Evolutionary conservation across 2,113 vertebrate genomes (phyloP).

Genomic region (Silurus glanis): DNA sequence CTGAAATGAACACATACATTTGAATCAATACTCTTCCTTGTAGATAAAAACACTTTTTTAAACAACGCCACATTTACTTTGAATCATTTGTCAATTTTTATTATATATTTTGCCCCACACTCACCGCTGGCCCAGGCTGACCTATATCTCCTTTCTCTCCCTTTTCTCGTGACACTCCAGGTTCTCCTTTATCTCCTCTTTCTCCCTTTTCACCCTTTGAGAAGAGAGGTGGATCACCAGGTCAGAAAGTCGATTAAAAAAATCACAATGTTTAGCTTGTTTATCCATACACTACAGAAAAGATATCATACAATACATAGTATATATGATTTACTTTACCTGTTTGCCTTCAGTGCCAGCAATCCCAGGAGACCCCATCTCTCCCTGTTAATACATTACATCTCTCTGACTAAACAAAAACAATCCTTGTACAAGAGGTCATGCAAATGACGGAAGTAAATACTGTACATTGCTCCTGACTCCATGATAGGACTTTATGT

Average conservation of each 20-base stretch:
- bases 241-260: neutral
- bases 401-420: neutral
- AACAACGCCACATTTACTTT: neutral
- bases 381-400: slow-evolving; percentile 73
- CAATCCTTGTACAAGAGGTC: neutral
- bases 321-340: slow-evolving; percentile 65
- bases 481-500: neutral
- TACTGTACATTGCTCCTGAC: neutral
- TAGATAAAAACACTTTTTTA: neutral
- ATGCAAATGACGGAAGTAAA: neutral
- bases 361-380: slow-evolving; percentile 84
- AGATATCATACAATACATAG: neutral
- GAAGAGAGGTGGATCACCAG: slow-evolving; percentile 31
- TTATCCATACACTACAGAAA: neutral
- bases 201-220: slow-evolving; percentile 82
- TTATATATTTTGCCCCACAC: slow-evolving; percentile 48
- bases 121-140: slow-evolving; percentile 80
- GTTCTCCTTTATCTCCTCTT: slow-evolving; percentile 78
- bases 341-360: slow-evolving; percentile 85
- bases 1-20: slow-evolving; percentile 60
- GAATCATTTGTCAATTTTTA: neutral
- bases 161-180: slow-evolving; percentile 78
- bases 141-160: slow-evolving; percentile 81
- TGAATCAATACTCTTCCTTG: neutral
- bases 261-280: neutral